Base-by-base conservation (phyloP, 2,113 vertebrate species). In the Menidia beryllina region DNA sequence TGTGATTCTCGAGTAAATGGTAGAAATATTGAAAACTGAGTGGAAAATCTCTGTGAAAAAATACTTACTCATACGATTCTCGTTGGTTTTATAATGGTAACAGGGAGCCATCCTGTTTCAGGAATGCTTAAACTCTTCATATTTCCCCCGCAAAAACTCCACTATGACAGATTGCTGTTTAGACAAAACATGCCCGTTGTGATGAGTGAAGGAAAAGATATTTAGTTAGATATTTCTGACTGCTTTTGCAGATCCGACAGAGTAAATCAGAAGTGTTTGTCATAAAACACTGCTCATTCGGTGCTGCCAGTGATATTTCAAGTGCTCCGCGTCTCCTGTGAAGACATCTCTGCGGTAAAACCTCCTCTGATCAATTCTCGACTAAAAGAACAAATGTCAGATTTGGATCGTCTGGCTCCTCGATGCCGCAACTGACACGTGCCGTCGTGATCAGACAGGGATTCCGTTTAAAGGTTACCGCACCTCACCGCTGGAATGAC, bases 331-430 rank as follows among this genome's bases (percentile, higher is more conserved):
- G 7, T 61, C 84, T 87, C 89, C 66, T 58, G 55, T 27, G 82
- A 80, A 75, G 70, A 61, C 51, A 62, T 78, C 38, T 76, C 62
- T 50, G 72, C 50, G 66, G 52, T 50, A 56, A 79, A 83, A 62
- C 69, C 54, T 53, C 24, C 47, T 51, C 55, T 82, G 87, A 90
- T 92, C 88, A 90, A 91, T 90, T 75, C 78, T 57, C 5, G 57
- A 71, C 76, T 65, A 30, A 75, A 71, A 85, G 87, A 90, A 90
- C 89, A 91, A 92, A 92, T 91, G 89, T 91, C 91, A 92, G 76
- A 84, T 88, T 82, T 63, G 62, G 81, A 87, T 86, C 20, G 65
- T 77, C 79, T 64, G 75, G 70, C 82, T 84, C 77, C 64, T 77
- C 26, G 25, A 72, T 34, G 84, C 59, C 55, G 70, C 24, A 49